Percentiles rank a stretch among this genome's conserved stretches.
Conservation (phyloP, 2,888 invertebrate genomes). For the Lepidochrysops patricia region DNA sequence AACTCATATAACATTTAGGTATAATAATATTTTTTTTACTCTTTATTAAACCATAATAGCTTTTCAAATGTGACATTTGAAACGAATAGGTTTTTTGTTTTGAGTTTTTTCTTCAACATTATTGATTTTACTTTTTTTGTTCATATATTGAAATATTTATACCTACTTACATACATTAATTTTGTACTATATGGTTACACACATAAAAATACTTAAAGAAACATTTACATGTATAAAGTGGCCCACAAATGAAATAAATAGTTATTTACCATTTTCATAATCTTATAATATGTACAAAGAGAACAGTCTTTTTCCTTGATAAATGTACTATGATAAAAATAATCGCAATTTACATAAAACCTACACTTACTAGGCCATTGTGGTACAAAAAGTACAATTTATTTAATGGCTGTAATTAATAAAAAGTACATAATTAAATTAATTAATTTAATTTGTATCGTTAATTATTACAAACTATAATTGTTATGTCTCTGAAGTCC, state of each 20-base stretch:
- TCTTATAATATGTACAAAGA: background rate
- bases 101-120: too few species aligned
- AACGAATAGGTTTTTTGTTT: too few species aligned
- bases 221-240: too few species aligned
- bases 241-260: background rate
- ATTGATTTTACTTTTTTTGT: too few species aligned
- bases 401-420: background rate
- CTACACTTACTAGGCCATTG: background rate
- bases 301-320: background rate
- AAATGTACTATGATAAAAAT: background rate
- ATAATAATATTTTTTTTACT: too few species aligned
- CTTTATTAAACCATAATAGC: too few species aligned
- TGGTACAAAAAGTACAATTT: background rate
- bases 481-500: background rate
- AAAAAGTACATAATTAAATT: background rate
- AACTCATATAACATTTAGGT: too few species aligned
- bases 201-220: background rate
- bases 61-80: too few species aligned
- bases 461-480: background rate
- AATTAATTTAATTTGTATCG: slow-evolving; percentile 2
- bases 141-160: too few species aligned
- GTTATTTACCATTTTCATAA: background rate
- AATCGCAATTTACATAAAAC: background rate
- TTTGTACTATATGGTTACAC: too few species aligned
- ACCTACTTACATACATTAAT: too few species aligned